phyloP scores from a whole-genome alignment of 1,140 invertebrate species.

The Pseudomyrmex flavicornis region DNA sequence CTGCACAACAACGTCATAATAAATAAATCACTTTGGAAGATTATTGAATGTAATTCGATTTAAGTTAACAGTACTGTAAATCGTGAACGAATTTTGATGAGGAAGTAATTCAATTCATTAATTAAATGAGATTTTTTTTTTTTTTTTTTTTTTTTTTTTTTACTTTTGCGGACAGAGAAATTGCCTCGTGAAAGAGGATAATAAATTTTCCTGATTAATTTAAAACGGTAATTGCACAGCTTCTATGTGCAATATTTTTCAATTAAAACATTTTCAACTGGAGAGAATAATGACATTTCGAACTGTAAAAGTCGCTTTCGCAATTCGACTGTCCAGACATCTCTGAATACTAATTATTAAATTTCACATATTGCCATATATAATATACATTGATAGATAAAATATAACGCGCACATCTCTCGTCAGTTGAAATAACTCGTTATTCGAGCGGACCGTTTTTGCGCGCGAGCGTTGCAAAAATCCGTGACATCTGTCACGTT shows the following conservation, averaged over 20 bases:
- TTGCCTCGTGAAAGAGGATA: slow-evolving; percentile 31
- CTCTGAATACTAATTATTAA: background rate
- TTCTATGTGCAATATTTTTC: slow-evolving; percentile 9
- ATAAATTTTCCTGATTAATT: slow-evolving; percentile 32
- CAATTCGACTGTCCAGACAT: background rate
- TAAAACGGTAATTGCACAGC: slow-evolving; percentile 30
- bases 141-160: background rate
- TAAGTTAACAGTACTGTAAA: slow-evolving; percentile 24
- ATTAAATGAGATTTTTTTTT: no score
- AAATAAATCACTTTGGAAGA: slow-evolving; percentile 6
- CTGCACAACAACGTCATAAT: slow-evolving; percentile 20
- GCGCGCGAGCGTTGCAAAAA: no score
- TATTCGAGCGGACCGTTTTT: no score
- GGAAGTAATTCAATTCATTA: slow-evolving; percentile 10
- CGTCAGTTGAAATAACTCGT: no score
- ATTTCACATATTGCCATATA: background rate
- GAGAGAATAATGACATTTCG: no score
- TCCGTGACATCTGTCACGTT: background rate
- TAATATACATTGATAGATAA: no score
- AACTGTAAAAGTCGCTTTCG: slow-evolving; percentile 5
- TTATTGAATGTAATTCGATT: slow-evolving; percentile 12
- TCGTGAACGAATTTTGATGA: slow-evolving; percentile 16
- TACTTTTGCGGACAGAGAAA: slow-evolving; percentile 14
- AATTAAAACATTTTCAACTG: slow-evolving; percentile 3
- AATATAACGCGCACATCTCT: no score